A percentile compares a stretch with the other conserved stretches of the same genome.
These are phyloP conservation scores for Archocentrus centrarchus DNA, from an alignment of 2,113 vertebrate genomes.

Conservation along the genomic window DNA sequence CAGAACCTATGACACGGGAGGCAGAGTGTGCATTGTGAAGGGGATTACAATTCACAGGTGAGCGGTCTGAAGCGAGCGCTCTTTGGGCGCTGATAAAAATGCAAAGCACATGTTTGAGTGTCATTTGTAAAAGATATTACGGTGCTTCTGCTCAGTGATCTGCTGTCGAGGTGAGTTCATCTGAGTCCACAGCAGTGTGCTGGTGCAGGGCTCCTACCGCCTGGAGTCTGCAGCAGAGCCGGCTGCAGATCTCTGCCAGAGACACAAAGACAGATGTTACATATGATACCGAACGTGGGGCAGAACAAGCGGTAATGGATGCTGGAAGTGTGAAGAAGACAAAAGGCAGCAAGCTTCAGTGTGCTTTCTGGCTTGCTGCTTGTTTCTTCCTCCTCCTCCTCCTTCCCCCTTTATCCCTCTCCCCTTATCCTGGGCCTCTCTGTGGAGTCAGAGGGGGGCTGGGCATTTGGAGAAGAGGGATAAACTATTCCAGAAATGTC, in stretches of 20 bases:
- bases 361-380: constrained; percentile 15
- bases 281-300: neutral
- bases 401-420: constrained; percentile 18
- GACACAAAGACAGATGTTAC: constrained; percentile 1
- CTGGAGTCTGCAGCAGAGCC: constrained; percentile 34
- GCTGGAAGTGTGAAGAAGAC: constrained; percentile 16
- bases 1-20: constrained; percentile 43
- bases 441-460: constrained; percentile 37
- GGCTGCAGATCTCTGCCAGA: constrained; percentile 31
- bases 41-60: constrained; percentile 32
- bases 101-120: neutral
- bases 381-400: constrained; percentile 20
- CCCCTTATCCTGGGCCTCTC: constrained; percentile 71
- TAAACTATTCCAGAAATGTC: constrained; percentile 82
- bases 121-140: constrained; percentile 2
- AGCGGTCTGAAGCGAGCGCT: neutral
- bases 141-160: neutral
- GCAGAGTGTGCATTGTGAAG: constrained; percentile 8
- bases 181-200: neutral
- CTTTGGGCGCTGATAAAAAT: constrained; percentile 3
- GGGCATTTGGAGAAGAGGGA: constrained; percentile 55
- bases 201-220: neutral
- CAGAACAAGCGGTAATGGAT: constrained; percentile 17
- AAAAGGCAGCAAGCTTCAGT: constrained; percentile 13
- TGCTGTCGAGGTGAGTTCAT: neutral